These are phyloP conservation scores for Malurus cyaneus DNA, from an alignment of 2,113 vertebrate species.

Conservation along the genomic window DNA sequence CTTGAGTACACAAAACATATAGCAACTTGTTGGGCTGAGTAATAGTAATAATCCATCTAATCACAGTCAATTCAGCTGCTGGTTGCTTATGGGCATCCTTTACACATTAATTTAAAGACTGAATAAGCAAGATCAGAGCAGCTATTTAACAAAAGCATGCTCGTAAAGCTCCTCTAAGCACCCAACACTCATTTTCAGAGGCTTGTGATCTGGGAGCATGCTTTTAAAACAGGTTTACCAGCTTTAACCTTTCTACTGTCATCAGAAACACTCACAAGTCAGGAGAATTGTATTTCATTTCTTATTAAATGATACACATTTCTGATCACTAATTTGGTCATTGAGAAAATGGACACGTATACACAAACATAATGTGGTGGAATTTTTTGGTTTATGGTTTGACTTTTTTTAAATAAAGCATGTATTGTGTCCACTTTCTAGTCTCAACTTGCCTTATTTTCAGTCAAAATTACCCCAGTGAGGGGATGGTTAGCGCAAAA, in stretches of 20 bases:
- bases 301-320: neutral
- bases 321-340: neutral
- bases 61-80: constrained; percentile 60
- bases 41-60: constrained; percentile 69
- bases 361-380: neutral
- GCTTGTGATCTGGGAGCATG: constrained; percentile 21
- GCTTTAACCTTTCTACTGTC: constrained; percentile 4
- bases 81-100: constrained; percentile 64
- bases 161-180: constrained; percentile 49
- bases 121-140: constrained; percentile 70
- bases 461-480: neutral
- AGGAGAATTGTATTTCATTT: neutral
- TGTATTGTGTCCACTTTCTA: neutral
- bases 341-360: fast-evolving
- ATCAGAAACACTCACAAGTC: neutral
- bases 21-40: constrained; percentile 67
- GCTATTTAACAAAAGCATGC: constrained; percentile 56
- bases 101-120: constrained; percentile 69
- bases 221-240: constrained; percentile 29
- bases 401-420: neutral
- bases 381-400: neutral
- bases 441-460: neutral
- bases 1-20: constrained; percentile 56
- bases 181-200: constrained; percentile 34
- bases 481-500: neutral